These are phyloP conservation scores for Plemyria rubiginata DNA, from an alignment of 2,888 invertebrate species.

Conservation along the genomic window DNA sequence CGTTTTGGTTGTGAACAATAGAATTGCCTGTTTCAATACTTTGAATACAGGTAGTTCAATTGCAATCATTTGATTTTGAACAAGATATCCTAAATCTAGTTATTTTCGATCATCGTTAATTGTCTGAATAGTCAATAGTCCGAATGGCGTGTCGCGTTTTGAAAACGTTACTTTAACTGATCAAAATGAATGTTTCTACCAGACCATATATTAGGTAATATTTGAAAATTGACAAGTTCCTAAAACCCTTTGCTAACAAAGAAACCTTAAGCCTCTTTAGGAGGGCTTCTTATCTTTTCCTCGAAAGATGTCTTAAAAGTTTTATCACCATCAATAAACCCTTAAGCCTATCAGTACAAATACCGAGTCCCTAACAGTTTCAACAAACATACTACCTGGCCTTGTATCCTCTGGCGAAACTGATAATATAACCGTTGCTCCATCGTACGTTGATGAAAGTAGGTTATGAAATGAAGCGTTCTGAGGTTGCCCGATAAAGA, in stretches of 20 bases:
- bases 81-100: too few relatives aligned
- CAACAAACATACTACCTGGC: conserved; percentile 34
- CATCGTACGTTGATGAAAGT: conserved; percentile 37
- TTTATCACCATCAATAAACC: conserved; percentile 30
- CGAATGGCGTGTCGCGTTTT: too few relatives aligned
- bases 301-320: conserved; percentile 21
- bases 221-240: not conserved
- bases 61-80: conserved; percentile 6
- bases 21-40: conserved; percentile 27
- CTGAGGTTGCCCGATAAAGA: conserved; percentile 20
- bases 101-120: too few relatives aligned
- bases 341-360: conserved; percentile 29
- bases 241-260: conserved; percentile 18
- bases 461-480: conserved; percentile 47
- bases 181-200: not conserved
- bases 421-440: conserved; percentile 38
- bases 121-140: too few relatives aligned
- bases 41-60: conserved; percentile 5
- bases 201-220: not conserved
- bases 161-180: not conserved
- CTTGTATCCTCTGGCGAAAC: conserved; percentile 48
- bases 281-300: conserved; percentile 26
- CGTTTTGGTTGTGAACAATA: conserved; percentile 37
- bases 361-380: conserved; percentile 31
- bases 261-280: conserved; percentile 12